phyloP scores from a whole-genome alignment of 2,113 vertebrate species.

The Pholis gunnellus region DNA sequence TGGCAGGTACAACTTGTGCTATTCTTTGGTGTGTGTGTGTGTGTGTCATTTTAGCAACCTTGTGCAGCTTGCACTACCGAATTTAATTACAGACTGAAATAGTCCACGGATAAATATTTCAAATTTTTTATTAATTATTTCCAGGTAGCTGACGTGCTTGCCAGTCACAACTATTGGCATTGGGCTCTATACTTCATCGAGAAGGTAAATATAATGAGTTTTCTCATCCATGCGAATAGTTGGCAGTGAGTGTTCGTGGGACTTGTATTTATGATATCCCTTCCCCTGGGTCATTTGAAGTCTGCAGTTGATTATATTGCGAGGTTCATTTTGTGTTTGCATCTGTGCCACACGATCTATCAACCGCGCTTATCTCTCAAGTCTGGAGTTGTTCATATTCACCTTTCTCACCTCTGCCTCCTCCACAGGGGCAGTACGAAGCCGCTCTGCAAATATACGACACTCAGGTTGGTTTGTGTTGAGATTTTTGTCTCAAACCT shows the following conservation, averaged over 20 bases:
- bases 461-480: slow-evolving; percentile 85
- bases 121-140: slow-evolving; percentile 49
- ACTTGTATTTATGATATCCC: slow-evolving; percentile 60
- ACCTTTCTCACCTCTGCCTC: slow-evolving; percentile 19
- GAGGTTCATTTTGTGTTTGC: slow-evolving; percentile 72
- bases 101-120: not conserved
- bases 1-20: slow-evolving; percentile 87
- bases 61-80: not conserved
- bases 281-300: slow-evolving; percentile 60
- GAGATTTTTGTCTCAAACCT: slow-evolving; percentile 4
- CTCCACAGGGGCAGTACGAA: slow-evolving; percentile 91
- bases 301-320: slow-evolving; percentile 64
- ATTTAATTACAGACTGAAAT: not conserved
- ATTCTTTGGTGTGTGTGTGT: not conserved
- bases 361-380: slow-evolving; percentile 31
- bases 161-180: slow-evolving; percentile 97
- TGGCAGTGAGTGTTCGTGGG: slow-evolving; percentile 49
- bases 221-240: slow-evolving; percentile 58
- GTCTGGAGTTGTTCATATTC: slow-evolving; percentile 33
- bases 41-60: not conserved
- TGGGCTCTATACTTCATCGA: slow-evolving; percentile 95
- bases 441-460: slow-evolving; percentile 92
- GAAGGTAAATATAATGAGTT: slow-evolving; percentile 87
- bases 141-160: slow-evolving; percentile 90
- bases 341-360: slow-evolving; percentile 46